A percentile compares a stretch with the other conserved stretches of the same genome.
Evolutionary conservation across 2,888 invertebrate genomes (phyloP).

Genomic region (Coelinius sp.): DNA sequence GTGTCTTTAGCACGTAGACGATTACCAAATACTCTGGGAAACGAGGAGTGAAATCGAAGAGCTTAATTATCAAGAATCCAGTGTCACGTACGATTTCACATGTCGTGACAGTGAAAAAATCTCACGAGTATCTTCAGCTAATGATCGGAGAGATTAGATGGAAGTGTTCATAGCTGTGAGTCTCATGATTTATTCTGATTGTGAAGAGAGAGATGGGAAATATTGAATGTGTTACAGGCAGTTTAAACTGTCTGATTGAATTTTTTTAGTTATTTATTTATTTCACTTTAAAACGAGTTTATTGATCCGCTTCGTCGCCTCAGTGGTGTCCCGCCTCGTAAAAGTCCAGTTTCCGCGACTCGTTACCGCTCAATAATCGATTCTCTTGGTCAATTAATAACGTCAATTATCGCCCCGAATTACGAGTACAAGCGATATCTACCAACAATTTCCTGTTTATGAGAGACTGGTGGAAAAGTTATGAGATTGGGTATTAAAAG

Average conservation of each 20-base stretch:
- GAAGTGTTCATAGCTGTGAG: neutral
- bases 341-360: constrained; percentile 33
- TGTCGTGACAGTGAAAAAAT: constrained; percentile 33
- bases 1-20: constrained; percentile 42
- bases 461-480: neutral
- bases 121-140: neutral
- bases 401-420: constrained; percentile 48
- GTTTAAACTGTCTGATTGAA: neutral
- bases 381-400: constrained; percentile 48
- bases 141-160: neutral
- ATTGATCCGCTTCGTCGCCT: constrained; percentile 40
- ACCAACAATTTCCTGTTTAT: constrained; percentile 45
- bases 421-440: constrained; percentile 45
- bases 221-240: neutral
- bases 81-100: constrained; percentile 55
- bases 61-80: constrained; percentile 54
- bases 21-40: constrained; percentile 30
- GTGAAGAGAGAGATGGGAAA: neutral
- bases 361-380: constrained; percentile 48
- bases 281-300: constrained; percentile 23
- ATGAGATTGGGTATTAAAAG: neutral
- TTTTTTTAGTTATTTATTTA: neutral
- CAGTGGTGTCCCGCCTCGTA: constrained; percentile 15
- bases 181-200: neutral
- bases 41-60: constrained; percentile 36